phyloP scores from a whole-genome alignment of 2,113 vertebrate genomes.

The Elaphurus davidianus region DNA sequence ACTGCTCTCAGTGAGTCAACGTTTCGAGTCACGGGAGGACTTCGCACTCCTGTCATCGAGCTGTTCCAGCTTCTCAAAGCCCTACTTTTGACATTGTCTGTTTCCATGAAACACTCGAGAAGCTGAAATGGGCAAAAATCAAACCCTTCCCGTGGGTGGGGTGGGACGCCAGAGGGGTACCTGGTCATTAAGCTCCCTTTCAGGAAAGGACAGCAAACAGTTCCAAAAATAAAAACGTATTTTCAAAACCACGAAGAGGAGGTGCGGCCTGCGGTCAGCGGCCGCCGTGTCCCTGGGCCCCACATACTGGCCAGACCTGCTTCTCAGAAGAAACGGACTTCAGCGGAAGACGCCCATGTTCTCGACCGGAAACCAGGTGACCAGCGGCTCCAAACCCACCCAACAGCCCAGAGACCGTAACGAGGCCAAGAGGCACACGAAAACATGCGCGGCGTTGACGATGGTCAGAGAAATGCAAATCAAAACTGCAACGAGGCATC shows the following conservation, averaged over 20 bases:
- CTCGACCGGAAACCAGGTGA: not conserved
- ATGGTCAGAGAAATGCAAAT: rapidly evolving
- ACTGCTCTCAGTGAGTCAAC: not conserved
- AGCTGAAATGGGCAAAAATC: not conserved
- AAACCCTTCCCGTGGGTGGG: not conserved
- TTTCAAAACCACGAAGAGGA: not conserved
- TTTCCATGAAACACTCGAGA: not conserved
- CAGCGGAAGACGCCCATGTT: not conserved
- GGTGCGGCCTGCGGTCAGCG: not conserved
- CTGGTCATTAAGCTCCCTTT: not conserved
- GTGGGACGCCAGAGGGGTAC: not conserved
- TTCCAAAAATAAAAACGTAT: not conserved
- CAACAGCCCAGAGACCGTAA: not conserved
- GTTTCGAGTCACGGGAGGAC: not conserved
- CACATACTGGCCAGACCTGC: no score
- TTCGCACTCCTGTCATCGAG: not conserved
- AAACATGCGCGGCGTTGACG: rapidly evolving
- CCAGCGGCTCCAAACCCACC: not conserved
- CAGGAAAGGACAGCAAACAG: not conserved
- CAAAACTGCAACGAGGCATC: not conserved
- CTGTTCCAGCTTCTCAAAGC: not conserved
- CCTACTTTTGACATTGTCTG: not conserved
- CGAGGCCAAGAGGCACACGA: not conserved
- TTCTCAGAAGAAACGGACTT: not conserved
- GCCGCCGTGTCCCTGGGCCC: not conserved